Percentiles rank a stretch among this genome's conserved stretches.
Conservation (phyloP, 2,113 vertebrate species). For the Periophthalmodon schlosseri region DNA sequence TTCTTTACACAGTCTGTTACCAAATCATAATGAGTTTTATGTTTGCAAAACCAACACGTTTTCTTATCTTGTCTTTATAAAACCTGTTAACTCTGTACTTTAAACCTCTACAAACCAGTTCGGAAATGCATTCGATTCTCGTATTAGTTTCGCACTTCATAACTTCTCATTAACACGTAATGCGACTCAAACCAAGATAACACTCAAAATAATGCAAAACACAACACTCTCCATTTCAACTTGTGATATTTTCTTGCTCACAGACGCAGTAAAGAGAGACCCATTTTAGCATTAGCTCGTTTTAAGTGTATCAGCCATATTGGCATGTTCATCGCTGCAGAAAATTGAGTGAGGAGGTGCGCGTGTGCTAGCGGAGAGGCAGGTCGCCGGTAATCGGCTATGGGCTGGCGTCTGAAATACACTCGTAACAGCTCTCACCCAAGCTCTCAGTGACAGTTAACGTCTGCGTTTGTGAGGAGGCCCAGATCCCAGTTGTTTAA, state of each 20-base stretch:
- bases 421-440: conserved; percentile 52
- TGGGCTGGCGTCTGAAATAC: conserved; percentile 46
- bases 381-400: conserved; percentile 55
- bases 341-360: conserved; percentile 70
- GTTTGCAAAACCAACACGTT: too few relatives aligned
- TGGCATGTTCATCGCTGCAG: conserved; percentile 73
- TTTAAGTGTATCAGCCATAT: conserved; percentile 65
- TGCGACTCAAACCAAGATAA: too few relatives aligned
- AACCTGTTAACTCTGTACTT: too few relatives aligned
- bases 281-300: conserved; percentile 54
- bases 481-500: conserved; percentile 40
- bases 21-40: too few relatives aligned
- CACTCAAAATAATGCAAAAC: conserved; percentile 19
- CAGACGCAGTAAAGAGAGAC: conserved; percentile 45
- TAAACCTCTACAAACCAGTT: too few relatives aligned
- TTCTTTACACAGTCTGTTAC: too few relatives aligned
- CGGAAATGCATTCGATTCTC: too few relatives aligned
- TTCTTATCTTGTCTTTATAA: too few relatives aligned
- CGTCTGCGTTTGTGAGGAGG: conserved; percentile 59
- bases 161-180: too few relatives aligned
- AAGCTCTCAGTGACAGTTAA: conserved; percentile 60
- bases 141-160: too few relatives aligned
- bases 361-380: conserved; percentile 33
- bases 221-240: conserved; percentile 14
- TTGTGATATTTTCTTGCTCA: conserved; percentile 36